phyloP scores from a whole-genome alignment of 2,797 vertebrate genomes.

The Onychomys torridus region DNA sequence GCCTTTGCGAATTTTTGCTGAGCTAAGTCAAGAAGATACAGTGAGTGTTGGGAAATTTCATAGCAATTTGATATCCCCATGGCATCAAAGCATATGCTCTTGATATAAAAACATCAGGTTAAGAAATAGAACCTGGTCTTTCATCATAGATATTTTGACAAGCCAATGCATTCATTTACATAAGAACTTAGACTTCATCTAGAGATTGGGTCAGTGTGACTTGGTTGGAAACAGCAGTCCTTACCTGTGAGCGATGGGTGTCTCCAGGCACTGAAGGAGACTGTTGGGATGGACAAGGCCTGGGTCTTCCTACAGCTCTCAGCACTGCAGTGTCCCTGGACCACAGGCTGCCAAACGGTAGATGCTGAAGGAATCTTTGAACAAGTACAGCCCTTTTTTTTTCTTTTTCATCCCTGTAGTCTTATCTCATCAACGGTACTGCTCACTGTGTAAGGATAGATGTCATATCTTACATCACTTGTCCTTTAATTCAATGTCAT shows the following conservation, averaged over 20 bases:
- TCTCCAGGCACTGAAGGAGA: background rate
- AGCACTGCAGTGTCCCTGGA: background rate
- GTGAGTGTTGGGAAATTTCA: conserved; percentile 2
- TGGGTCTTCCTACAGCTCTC: background rate
- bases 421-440: background rate
- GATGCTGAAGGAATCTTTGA: background rate
- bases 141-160: background rate
- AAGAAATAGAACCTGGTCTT: conserved; percentile 12
- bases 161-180: background rate
- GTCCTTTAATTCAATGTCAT: conserved; percentile 25
- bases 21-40: conserved; percentile 7
- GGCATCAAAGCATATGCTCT: background rate
- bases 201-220: background rate
- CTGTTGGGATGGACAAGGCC: background rate
- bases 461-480: background rate
- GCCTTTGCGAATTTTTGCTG: background rate
- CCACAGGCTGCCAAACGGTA: background rate
- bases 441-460: background rate
- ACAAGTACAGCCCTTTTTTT: background rate
- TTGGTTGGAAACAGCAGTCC: background rate
- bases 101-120: background rate
- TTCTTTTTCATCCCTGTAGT: background rate
- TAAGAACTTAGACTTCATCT: conserved; percentile 3
- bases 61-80: background rate
- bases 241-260: background rate